Conservation (phyloP, 1,140 invertebrate species). For the Holotrichia oblita region DNA sequence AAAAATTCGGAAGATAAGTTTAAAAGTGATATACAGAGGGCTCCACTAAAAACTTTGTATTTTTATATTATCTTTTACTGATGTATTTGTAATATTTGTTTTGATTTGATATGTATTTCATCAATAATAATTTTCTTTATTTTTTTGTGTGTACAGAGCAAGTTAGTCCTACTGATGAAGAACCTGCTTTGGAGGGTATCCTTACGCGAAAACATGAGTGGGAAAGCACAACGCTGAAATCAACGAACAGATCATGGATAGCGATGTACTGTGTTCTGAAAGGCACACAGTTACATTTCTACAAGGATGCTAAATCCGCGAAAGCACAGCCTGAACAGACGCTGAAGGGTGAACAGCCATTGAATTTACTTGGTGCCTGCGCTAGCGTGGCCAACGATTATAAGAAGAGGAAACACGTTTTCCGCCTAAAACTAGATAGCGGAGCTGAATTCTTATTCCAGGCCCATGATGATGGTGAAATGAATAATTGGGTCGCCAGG, state of each 20-base stretch:
- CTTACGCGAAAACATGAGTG: constrained; percentile 97
- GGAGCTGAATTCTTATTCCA: constrained; percentile 98
- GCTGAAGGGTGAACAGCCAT: constrained; percentile 87
- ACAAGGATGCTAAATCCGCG: constrained; percentile 96
- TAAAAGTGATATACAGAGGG: too few relatives aligned
- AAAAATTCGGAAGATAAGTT: too few relatives aligned
- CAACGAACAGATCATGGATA: constrained; percentile 96
- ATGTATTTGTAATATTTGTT: too few relatives aligned
- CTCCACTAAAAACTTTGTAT: too few relatives aligned
- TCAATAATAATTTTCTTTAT: too few relatives aligned
- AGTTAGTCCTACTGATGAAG: constrained; percentile 77
- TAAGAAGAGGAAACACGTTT: constrained; percentile 98
- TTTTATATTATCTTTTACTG: too few relatives aligned
- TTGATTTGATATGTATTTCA: too few relatives aligned
- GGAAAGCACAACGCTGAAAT: constrained; percentile 95
- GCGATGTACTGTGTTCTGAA: constrained; percentile 91
- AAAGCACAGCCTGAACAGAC: constrained; percentile 86
- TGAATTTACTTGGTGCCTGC: constrained; percentile 84
- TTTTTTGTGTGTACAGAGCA: constrained; percentile 71
- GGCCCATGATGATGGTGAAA: constrained; percentile 94
- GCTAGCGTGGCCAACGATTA: constrained; percentile 93
- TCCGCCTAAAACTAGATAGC: constrained; percentile 90
- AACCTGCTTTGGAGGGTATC: constrained; percentile 87
- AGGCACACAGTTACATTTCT: constrained; percentile 84
- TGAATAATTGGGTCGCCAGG: constrained; percentile 86